phyloP scores from a whole-genome alignment of 2,113 vertebrate species.

The Echinops telfairi region DNA sequence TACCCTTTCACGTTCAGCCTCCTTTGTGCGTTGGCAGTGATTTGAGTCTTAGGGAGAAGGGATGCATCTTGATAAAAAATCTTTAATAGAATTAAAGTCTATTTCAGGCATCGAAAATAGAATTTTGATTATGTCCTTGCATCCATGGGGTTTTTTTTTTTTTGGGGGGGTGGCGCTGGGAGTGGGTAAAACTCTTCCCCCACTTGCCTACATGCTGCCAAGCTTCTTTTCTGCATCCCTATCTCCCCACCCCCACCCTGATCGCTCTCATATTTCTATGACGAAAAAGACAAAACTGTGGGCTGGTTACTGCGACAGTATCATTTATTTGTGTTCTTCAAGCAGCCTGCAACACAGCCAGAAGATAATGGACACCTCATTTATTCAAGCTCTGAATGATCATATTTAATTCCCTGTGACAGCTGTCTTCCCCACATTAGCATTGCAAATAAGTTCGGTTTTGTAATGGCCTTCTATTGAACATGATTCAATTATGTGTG shows the following conservation, averaged over 20 bases:
- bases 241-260: slow-evolving; percentile 81
- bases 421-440: slow-evolving; percentile 91
- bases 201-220: slow-evolving; percentile 79
- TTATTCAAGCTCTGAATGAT: slow-evolving; percentile 92
- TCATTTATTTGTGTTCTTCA: slow-evolving; percentile 91
- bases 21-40: slow-evolving; percentile 74
- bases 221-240: slow-evolving; percentile 83
- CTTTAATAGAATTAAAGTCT: slow-evolving; percentile 76
- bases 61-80: slow-evolving; percentile 69
- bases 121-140: slow-evolving; percentile 79
- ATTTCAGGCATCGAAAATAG: slow-evolving; percentile 78
- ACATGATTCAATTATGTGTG: slow-evolving; percentile 92
- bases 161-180: neutral
- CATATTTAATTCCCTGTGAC: slow-evolving; percentile 92
- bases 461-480: slow-evolving; percentile 92
- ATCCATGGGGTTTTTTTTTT: slow-evolving; percentile 69
- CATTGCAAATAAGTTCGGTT: slow-evolving; percentile 91
- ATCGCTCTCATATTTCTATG: slow-evolving; percentile 86
- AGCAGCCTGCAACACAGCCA: slow-evolving; percentile 90
- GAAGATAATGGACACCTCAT: slow-evolving; percentile 92
- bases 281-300: slow-evolving; percentile 87
- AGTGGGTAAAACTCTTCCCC: slow-evolving; percentile 79
- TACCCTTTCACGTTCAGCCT: slow-evolving; percentile 63
- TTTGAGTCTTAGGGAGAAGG: slow-evolving; percentile 66
- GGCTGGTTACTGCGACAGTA: slow-evolving; percentile 89